Conservation (phyloP, 1,140 invertebrate species). For the Papilio glaucus region DNA sequence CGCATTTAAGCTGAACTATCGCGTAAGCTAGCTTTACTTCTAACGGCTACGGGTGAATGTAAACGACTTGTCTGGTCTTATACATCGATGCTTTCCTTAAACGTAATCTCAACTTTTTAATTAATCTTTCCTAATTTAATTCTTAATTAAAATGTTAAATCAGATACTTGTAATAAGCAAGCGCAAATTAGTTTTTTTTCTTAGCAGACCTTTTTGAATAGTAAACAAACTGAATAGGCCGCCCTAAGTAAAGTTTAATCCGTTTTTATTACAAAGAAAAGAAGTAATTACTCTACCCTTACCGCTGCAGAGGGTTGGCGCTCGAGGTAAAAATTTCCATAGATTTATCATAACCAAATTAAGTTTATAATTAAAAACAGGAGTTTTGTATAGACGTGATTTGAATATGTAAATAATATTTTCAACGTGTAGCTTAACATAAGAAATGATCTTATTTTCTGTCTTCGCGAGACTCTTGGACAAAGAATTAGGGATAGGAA, state of each 20-base stretch:
- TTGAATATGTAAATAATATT: slow-evolving; percentile 81
- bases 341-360: slow-evolving; percentile 83
- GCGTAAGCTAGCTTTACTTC: not conserved
- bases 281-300: slow-evolving; percentile 82
- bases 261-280: slow-evolving; percentile 83
- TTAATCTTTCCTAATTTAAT: slow-evolving; percentile 45
- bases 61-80: slow-evolving; percentile 14
- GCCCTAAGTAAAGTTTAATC: slow-evolving; percentile 83
- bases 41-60: not conserved
- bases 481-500: slow-evolving; percentile 21
- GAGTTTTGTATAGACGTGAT: slow-evolving; percentile 81
- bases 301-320: slow-evolving; percentile 76
- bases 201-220: slow-evolving; percentile 77
- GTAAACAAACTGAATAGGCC: slow-evolving; percentile 81
- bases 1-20: slow-evolving; percentile 2
- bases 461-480: slow-evolving; percentile 48
- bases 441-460: slow-evolving; percentile 54
- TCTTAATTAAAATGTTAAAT: slow-evolving; percentile 69
- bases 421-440: slow-evolving; percentile 64
- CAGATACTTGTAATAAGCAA: slow-evolving; percentile 58
- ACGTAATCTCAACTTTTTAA: slow-evolving; percentile 37
- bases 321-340: slow-evolving; percentile 82
- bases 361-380: slow-evolving; percentile 83
- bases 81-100: slow-evolving; percentile 5
- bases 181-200: slow-evolving; percentile 77